Base-by-base conservation (phyloP, 2,888 invertebrate genomes). In the Coleophora deauratella region DNA sequence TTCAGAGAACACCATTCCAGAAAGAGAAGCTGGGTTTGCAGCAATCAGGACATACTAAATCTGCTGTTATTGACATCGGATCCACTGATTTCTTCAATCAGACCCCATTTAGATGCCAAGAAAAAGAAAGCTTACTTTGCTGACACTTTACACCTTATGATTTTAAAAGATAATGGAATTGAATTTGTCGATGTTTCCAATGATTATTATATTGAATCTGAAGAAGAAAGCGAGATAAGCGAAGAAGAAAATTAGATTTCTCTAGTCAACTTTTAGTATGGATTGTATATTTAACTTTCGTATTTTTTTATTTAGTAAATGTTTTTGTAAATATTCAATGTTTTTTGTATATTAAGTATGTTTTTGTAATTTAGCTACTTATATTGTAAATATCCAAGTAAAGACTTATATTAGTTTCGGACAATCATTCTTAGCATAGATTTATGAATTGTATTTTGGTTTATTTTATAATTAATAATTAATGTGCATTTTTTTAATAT, bases 31-130 rank as follows among this genome's bases (percentile, higher is more conserved):
- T 39, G 42, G 37, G 35, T 32, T 9, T 13, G 27, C 35, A 27
- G 37, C 11, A 45, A 42, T 32, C 34, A 45, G 27, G 42, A 45
- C 21, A 42, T 42, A 32, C 35, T 42, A 4, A 45, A 45, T 35
- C 27, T 41, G 2, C 36, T 41, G 35, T 21, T 44, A 36, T 39
- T 44, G 28, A 34, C 41, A 9, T 44, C 44, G 9, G 39, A 44
- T 39, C 37, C 37, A 31, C 35, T 28, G 33, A 36, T 40, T 34
- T 34, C 34, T 11, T 9, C 39, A 28, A 13, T 14, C n/a, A 34
- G 39, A 14, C 39, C 39, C 2, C 33, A 3, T 2, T 12, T 39
- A 13, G 28, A 30, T 31, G 30, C 15, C 13, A 14, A 34, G 12
- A 35, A 40, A 8, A 40, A 35, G 35, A 35, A 40, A 30, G n/a